Evolutionary conservation across 2,797 vertebrate genomes (phyloP).

Genomic region (Schizopygopsis pylzovi): DNA sequence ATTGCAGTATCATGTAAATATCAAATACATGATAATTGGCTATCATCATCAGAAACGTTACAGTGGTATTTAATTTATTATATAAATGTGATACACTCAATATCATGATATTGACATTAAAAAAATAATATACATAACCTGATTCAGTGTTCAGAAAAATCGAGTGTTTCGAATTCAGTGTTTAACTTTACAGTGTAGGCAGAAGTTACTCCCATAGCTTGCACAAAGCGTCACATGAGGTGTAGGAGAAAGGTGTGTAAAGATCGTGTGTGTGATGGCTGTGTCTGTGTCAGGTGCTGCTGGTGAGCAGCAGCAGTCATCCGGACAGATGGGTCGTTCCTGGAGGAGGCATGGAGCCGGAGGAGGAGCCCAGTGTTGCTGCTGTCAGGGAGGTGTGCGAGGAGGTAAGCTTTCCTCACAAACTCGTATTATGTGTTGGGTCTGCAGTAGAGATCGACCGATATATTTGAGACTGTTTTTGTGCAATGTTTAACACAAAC

Average conservation of each 20-base stretch:
- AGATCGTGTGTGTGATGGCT: background rate
- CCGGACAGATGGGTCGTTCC: slow-evolving; percentile 99
- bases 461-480: no score
- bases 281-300: slow-evolving; percentile 83
- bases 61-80: background rate
- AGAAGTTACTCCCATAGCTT: no score
- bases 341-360: slow-evolving; percentile 97
- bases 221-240: no score
- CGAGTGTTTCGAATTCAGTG: no score
- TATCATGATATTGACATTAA: background rate
- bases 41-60: no score
- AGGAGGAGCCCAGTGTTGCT: slow-evolving; percentile 92
- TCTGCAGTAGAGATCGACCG: no score
- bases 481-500: no score
- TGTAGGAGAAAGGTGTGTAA: no score
- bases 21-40: background rate
- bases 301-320: slow-evolving; percentile 97
- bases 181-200: no score
- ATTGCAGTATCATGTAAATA: background rate
- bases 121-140: no score
- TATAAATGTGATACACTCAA: background rate
- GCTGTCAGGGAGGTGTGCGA: slow-evolving; percentile 98
- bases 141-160: no score
- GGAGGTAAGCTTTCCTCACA: slow-evolving; percentile 79
- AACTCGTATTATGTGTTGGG: background rate